phyloP scores from a whole-genome alignment of 2,888 invertebrate species.

The Pseudococcus viburni region DNA sequence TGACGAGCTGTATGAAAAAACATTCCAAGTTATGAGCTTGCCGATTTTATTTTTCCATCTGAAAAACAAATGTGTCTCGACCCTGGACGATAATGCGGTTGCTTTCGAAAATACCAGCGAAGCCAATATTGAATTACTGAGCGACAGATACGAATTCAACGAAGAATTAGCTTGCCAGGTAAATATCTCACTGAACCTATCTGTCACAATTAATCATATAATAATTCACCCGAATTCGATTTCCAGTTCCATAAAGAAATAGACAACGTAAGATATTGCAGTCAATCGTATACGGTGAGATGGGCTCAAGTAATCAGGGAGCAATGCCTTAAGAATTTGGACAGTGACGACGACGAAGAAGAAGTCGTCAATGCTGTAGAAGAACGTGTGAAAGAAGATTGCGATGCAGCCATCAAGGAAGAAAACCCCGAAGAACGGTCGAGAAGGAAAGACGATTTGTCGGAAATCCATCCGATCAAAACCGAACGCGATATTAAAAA shows the following conservation, averaged over 20 bases:
- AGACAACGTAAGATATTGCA: conserved; percentile 15
- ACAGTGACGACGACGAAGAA: neutral
- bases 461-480: neutral
- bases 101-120: conserved; percentile 16
- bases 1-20: conserved; percentile 10
- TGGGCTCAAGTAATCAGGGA: conserved; percentile 16
- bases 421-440: neutral
- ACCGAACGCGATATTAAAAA: neutral
- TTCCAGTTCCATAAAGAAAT: conserved; percentile 40
- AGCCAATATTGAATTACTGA: neutral
- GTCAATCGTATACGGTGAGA: conserved; percentile 6
- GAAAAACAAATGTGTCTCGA: neutral
- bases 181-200: neutral
- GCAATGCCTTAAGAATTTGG: neutral
- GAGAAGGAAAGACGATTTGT: neutral
- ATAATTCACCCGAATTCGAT: neutral
- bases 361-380: neutral
- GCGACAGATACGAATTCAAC: neutral
- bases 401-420: neutral
- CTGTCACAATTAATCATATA: neutral
- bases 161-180: conserved; percentile 5
- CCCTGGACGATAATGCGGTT: neutral
- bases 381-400: neutral
- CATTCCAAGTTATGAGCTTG: neutral
- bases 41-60: conserved; percentile 15